A percentile compares a stretch with the other conserved stretches of the same genome.
Conservation (phyloP, 2,797 vertebrate genomes). For the Lemur catta region DNA sequence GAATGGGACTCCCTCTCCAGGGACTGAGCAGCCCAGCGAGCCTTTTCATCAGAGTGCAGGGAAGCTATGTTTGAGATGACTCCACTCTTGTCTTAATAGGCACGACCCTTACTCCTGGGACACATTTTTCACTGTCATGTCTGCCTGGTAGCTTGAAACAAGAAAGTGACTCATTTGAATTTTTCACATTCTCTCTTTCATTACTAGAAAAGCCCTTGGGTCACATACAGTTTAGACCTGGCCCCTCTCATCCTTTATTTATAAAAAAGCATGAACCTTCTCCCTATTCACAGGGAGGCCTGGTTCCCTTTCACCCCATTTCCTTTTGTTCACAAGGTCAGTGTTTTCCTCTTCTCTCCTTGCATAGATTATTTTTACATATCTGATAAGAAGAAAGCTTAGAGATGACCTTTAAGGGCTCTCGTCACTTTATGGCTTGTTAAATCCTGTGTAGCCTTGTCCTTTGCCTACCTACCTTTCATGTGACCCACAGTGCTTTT, state of each 20-base stretch:
- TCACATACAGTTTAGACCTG: slow-evolving; percentile 51
- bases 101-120: slow-evolving; percentile 18
- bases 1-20: neutral
- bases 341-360: slow-evolving; percentile 25
- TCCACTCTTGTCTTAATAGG: slow-evolving; percentile 59
- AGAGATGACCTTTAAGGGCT: neutral
- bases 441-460: neutral
- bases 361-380: neutral
- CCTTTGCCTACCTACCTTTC: neutral
- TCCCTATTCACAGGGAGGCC: slow-evolving; percentile 53
- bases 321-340: slow-evolving; percentile 67
- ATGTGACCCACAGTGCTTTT: neutral
- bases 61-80: neutral
- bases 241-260: slow-evolving; percentile 30
- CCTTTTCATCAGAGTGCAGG: slow-evolving; percentile 18
- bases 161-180: slow-evolving; percentile 57
- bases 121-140: slow-evolving; percentile 51
- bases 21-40: slow-evolving; percentile 15
- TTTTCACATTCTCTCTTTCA: slow-evolving; percentile 64
- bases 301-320: slow-evolving; percentile 45
- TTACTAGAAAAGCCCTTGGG: slow-evolving; percentile 50
- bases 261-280: slow-evolving; percentile 41
- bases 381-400: slow-evolving; percentile 12
- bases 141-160: slow-evolving; percentile 51
- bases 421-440: neutral